Evolutionary conservation across 2,797 vertebrate genomes (phyloP).

Genomic region (Odontamblyopus rebecca): DNA sequence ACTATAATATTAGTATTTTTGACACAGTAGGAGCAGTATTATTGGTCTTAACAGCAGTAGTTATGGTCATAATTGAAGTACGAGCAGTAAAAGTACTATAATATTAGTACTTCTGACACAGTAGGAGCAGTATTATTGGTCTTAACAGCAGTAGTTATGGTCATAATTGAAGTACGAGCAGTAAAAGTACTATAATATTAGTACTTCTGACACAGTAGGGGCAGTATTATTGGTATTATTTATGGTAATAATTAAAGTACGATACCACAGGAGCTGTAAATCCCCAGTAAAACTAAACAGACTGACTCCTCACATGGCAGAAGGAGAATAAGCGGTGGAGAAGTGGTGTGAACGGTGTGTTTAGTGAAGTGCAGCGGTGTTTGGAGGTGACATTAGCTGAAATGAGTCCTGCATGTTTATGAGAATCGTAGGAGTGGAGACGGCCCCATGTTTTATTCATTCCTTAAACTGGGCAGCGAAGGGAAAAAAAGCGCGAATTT

Average conservation of each 20-base stretch:
- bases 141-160: no score
- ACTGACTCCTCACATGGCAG: neutral
- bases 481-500: conserved; percentile 48
- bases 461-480: conserved; percentile 22
- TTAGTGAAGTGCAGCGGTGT: conserved; percentile 19
- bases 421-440: neutral
- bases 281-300: neutral
- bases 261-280: no score
- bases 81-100: no score
- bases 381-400: conserved; percentile 24
- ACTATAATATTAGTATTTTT: no score
- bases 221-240: neutral
- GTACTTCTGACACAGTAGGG: neutral
- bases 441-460: conserved; percentile 61
- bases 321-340: neutral
- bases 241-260: no score
- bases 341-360: neutral
- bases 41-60: no score
- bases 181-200: no score
- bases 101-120: no score
- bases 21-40: no score
- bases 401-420: conserved; percentile 37
- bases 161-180: no score
- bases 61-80: no score
- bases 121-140: no score